Evolutionary conservation across 1,140 invertebrate genomes (phyloP).

Genomic region (Drosophila lacertosa): DNA sequence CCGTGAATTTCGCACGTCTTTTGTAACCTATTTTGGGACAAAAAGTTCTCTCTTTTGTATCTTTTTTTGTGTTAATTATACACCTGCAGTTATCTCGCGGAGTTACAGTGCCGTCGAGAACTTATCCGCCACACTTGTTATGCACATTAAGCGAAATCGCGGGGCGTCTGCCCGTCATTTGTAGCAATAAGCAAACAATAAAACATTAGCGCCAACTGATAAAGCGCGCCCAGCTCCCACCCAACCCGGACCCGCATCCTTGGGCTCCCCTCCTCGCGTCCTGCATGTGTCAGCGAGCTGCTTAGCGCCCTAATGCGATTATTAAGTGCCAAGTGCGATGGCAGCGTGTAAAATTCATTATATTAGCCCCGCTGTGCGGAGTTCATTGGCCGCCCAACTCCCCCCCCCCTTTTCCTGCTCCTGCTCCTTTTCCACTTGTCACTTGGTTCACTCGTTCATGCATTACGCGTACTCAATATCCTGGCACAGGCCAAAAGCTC

Average conservation of each 20-base stretch:
- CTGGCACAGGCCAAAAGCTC: constrained; percentile 24
- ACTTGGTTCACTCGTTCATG: constrained; percentile 60
- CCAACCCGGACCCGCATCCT: background rate
- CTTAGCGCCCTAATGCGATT: constrained; percentile 78
- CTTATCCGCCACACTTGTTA: constrained; percentile 26
- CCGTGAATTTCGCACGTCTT: background rate
- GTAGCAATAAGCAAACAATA: constrained; percentile 77
- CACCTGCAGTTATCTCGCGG: constrained; percentile 32
- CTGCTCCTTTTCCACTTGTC: background rate
- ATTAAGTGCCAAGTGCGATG: constrained; percentile 78
- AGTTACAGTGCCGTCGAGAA: constrained; percentile 10
- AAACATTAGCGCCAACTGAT: constrained; percentile 68
- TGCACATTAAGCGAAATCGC: constrained; percentile 26
- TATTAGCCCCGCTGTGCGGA: constrained; percentile 48
- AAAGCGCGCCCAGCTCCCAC: constrained; percentile 35
- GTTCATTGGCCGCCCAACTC: constrained; percentile 41
- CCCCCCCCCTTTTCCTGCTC: background rate
- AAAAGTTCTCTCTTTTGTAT: constrained; percentile 10
- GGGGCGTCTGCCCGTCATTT: constrained; percentile 42
- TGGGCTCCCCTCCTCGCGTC: background rate
- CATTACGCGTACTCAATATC: constrained; percentile 79
- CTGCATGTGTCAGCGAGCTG: constrained; percentile 65
- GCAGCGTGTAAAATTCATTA: constrained; percentile 80
- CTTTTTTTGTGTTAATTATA: constrained; percentile 36
- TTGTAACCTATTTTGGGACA: background rate